These are phyloP conservation scores for Odocoileus hemionus DNA, from an alignment of 2,113 vertebrate genomes.

Conservation along the genomic window DNA sequence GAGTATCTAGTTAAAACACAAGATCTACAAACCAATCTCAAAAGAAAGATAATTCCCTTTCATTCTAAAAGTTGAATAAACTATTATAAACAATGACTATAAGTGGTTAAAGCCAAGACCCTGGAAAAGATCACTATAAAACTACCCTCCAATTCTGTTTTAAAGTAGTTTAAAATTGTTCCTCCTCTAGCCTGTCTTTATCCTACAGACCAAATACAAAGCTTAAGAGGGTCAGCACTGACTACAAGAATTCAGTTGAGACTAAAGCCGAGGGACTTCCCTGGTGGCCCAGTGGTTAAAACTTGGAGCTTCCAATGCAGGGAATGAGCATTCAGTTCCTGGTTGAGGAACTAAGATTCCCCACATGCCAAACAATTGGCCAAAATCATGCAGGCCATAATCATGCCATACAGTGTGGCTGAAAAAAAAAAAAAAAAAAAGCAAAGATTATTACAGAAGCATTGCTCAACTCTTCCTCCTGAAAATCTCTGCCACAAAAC, in stretches of 20 bases:
- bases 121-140: background rate
- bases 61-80: background rate
- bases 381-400: background rate
- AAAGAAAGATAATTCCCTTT: background rate
- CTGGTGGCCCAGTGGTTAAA: background rate
- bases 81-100: background rate
- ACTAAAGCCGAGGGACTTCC: background rate
- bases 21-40: background rate
- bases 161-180: background rate
- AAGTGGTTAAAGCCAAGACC: background rate
- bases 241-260: background rate
- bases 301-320: background rate
- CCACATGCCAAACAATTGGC: background rate
- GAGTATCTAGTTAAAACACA: background rate
- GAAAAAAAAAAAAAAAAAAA: background rate
- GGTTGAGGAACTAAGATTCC: background rate
- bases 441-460: background rate
- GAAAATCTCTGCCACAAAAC: slow-evolving; percentile 8
- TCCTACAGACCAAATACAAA: background rate
- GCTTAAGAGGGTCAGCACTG: background rate
- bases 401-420: background rate
- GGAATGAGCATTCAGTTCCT: background rate
- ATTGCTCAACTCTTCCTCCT: background rate
- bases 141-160: background rate
- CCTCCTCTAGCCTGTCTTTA: background rate